phyloP scores from a whole-genome alignment of 64 coral and sea anemone genomes.

The Actinia tenebrosa region DNA sequence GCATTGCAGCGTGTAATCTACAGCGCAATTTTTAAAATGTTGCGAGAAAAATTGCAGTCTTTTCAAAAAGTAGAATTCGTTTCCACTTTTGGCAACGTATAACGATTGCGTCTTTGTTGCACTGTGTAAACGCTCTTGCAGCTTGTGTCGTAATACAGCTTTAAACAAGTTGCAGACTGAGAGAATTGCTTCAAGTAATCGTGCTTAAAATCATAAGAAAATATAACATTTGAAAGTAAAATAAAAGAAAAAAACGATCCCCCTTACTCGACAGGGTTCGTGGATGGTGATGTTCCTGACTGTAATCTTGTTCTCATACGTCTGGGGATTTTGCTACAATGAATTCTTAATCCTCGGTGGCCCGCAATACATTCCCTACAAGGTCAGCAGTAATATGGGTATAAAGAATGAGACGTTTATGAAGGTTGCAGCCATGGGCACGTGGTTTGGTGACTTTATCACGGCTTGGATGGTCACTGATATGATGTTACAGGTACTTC shows the following conservation, averaged over 20 bases:
- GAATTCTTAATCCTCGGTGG: constrained; percentile 66
- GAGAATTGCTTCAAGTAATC: no score
- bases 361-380: constrained; percentile 40
- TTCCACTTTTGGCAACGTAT: no score
- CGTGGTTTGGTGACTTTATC: constrained; percentile 89
- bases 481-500: constrained; percentile 84
- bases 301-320: constrained; percentile 45
- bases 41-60: no score
- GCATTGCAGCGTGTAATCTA: no score
- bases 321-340: constrained; percentile 78
- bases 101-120: no score
- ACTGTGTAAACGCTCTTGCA: no score
- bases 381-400: constrained; percentile 65
- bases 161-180: no score
- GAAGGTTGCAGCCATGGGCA: constrained; percentile 84
- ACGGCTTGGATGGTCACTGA: constrained; percentile 94
- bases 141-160: no score
- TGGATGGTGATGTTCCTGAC: constrained; percentile 94
- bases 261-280: constrained; percentile 29
- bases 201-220: no score
- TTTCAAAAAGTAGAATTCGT: no score
- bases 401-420: constrained; percentile 89
- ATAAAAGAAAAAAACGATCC: background rate
- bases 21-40: no score
- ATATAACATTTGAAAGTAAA: no score